Evolutionary conservation across 2,113 vertebrate species (phyloP).

Genomic region (Columba janthina): DNA sequence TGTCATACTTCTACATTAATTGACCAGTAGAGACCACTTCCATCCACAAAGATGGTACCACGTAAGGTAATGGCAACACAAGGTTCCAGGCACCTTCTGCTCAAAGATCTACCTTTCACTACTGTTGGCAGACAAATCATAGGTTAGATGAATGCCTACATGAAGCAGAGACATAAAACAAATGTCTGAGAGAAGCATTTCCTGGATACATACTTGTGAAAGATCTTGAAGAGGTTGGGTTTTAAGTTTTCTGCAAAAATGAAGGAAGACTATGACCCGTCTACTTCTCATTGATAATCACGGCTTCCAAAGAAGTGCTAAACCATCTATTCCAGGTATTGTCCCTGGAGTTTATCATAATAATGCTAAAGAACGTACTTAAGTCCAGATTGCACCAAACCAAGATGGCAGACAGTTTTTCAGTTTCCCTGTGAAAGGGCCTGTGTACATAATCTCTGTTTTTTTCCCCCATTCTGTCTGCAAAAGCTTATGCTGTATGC

Average conservation of each 20-base stretch:
- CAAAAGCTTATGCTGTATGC: background rate
- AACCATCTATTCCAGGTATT: background rate
- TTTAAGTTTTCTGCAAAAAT: background rate
- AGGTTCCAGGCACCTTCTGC: background rate
- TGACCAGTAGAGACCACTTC: background rate
- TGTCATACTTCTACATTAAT: background rate
- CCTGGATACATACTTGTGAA: background rate
- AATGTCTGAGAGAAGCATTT: background rate
- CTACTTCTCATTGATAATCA: background rate
- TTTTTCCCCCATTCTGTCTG: background rate
- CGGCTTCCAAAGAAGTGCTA: background rate
- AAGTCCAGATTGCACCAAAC: background rate
- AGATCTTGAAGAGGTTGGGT: background rate
- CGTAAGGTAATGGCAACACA: background rate
- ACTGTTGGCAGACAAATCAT: background rate
- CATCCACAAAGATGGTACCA: background rate
- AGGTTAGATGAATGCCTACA: background rate
- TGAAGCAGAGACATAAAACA: background rate
- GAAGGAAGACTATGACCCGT: background rate
- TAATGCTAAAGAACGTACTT: background rate
- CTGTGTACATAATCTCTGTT: background rate
- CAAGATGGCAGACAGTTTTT: background rate
- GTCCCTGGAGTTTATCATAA: background rate
- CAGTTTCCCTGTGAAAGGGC: background rate
- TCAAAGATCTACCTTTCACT: background rate